Conservation (phyloP, 2,888 invertebrate species). For the Heliconius erato region DNA sequence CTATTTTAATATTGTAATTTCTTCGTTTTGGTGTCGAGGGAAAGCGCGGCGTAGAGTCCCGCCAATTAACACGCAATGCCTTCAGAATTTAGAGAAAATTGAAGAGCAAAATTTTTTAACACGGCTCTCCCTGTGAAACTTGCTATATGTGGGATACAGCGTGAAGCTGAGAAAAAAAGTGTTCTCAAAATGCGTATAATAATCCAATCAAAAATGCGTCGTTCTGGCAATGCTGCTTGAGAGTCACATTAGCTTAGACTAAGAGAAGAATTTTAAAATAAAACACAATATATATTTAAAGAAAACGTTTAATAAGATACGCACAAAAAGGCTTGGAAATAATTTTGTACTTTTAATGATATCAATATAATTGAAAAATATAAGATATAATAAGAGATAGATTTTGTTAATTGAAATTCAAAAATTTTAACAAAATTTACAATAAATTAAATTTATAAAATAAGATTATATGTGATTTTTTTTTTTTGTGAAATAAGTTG, state of each 20-base stretch:
- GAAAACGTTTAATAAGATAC: conserved; percentile 28
- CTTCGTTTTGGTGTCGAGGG: too few relatives aligned
- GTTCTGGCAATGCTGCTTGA: too few relatives aligned
- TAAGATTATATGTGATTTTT: neutral
- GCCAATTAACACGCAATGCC: too few relatives aligned
- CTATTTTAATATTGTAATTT: too few relatives aligned
- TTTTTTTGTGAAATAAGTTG: neutral
- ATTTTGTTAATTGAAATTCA: neutral
- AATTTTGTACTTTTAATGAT: neutral
- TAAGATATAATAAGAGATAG: neutral
- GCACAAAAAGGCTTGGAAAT: neutral
- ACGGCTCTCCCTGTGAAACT: too few relatives aligned
- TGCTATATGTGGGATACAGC: neutral
- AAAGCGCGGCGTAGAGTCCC: too few relatives aligned
- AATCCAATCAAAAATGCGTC: too few relatives aligned
- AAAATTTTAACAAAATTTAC: neutral
- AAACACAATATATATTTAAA: conserved; percentile 24
- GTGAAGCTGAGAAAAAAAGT: neutral
- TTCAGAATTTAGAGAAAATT: too few relatives aligned
- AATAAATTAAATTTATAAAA: neutral
- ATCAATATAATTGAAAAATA: neutral
- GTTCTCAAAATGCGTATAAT: too few relatives aligned
- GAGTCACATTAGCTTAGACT: too few relatives aligned
- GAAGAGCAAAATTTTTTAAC: too few relatives aligned
- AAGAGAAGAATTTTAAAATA: neutral